Evolutionary conservation across 2,888 invertebrate genomes (phyloP), one percentile per base, ranked within the genome.

Genomic region (Macroteleia sp.): DNA sequence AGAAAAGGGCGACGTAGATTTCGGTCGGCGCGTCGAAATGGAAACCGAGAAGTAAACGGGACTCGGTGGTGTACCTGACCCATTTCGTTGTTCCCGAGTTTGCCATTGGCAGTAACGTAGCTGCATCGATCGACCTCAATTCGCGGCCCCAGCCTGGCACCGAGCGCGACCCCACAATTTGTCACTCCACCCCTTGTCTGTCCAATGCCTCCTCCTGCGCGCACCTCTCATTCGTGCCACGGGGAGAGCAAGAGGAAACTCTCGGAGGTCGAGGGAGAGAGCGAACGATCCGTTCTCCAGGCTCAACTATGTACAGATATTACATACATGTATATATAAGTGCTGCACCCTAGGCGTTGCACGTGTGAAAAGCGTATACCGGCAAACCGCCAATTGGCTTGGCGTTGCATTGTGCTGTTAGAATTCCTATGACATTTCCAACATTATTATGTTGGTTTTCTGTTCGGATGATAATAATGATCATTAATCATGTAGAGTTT

Each of bases 51-150:
- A 77, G 64, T 62, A 79, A 77, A 73, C 67, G 70, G 69, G 74
- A 73, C 74, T 76, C 71, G 80, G 69, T 75, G 83, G 87, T 86
- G 88, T 88, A 88, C 88, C 88, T 89, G 89, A 89, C 89, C 89
- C 83, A 89, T 88, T 89, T 83, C 83, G 82, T 81, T 64, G 81
- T 82, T 79, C 82, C 83, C 82, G 84, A 80, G 82, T 83, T 81
- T 81, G 86, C 81, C 79, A 82, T 81, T 80, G 82, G 81, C 83
- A 78, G 79, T 81, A 83, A 85, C 84, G 83, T 81, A 88, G 91
- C 91, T 91, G 87, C 88, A 91, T 91, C 91, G 91, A 91, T 90
- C 89, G 91, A 86, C 91, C 91, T 85, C 89, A 88, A 91, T 91
- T 87, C 87, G 84, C 77, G 83, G 84, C 84, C 83, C 81, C 84